phyloP scores from a whole-genome alignment of 2,888 invertebrate genomes.

The Amphipoea lucens region DNA sequence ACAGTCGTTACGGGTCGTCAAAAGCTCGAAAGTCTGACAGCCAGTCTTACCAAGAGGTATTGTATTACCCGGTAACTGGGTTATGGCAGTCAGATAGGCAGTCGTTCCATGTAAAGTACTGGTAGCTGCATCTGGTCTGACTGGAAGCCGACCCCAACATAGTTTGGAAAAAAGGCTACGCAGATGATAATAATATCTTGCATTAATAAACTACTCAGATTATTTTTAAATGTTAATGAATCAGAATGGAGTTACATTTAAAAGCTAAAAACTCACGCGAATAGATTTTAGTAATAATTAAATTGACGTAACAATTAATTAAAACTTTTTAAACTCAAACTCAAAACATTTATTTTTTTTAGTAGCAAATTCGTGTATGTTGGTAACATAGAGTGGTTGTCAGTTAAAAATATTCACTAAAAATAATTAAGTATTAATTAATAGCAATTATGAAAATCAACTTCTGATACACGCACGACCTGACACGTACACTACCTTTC shows the following conservation, averaged over 20 bases:
- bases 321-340: neutral
- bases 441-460: constrained; percentile 32
- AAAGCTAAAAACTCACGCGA: neutral
- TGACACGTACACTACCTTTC: constrained; percentile 63
- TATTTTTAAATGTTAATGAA: neutral
- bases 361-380: constrained; percentile 45
- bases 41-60: too few species aligned
- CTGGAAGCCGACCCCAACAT: too few species aligned
- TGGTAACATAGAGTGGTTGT: neutral
- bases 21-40: too few species aligned
- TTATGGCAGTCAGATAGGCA: too few species aligned
- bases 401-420: constrained; percentile 3
- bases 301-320: constrained; percentile 36
- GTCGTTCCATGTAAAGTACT: too few species aligned
- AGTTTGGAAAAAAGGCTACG: too few species aligned
- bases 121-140: too few species aligned
- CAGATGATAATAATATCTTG: neutral
- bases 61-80: too few species aligned
- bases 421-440: constrained; percentile 31
- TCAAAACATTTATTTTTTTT: constrained; percentile 8
- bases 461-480: constrained; percentile 49
- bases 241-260: neutral
- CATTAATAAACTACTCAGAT: neutral
- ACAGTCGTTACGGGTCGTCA: too few species aligned
- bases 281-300: neutral